phyloP scores from a whole-genome alignment of 2,113 vertebrate species.

The Tautogolabrus adspersus region DNA sequence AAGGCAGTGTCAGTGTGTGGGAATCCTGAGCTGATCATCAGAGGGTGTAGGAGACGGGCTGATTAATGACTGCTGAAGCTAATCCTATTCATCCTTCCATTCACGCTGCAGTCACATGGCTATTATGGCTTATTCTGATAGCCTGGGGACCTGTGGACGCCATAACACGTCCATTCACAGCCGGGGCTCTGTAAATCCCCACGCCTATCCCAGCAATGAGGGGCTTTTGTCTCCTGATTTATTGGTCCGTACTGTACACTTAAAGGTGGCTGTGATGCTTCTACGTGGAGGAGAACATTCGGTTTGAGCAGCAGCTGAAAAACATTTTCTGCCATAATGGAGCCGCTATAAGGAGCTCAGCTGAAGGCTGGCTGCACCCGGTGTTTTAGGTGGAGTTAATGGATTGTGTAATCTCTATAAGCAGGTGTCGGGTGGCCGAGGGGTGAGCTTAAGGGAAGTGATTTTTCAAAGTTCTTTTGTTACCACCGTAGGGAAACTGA shows the following conservation, averaged over 20 bases:
- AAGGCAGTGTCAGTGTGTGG: not conserved
- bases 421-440: conserved; percentile 67
- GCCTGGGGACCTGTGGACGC: conserved; percentile 53
- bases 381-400: conserved; percentile 72
- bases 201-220: conserved; percentile 22
- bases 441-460: conserved; percentile 52
- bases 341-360: conserved; percentile 52
- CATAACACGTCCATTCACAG: conserved; percentile 63
- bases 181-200: conserved; percentile 31
- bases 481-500: conserved; percentile 11
- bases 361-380: conserved; percentile 54
- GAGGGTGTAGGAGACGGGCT: conserved; percentile 53
- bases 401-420: conserved; percentile 74
- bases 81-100: conserved; percentile 72
- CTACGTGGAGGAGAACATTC: conserved; percentile 31
- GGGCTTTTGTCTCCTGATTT: conserved; percentile 66
- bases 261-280: conserved; percentile 49
- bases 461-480: conserved; percentile 70
- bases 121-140: conserved; percentile 67
- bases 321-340: conserved; percentile 62
- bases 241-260: conserved; percentile 59
- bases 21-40: conserved; percentile 45
- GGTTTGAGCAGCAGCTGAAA: conserved; percentile 58
- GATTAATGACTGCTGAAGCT: conserved; percentile 74
- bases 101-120: conserved; percentile 71